A percentile compares a stretch with the other conserved stretches of the same genome.
These are phyloP conservation scores for Galagoides demidoff DNA, from an alignment of 2,797 vertebrate genomes.

Conservation along the genomic window DNA sequence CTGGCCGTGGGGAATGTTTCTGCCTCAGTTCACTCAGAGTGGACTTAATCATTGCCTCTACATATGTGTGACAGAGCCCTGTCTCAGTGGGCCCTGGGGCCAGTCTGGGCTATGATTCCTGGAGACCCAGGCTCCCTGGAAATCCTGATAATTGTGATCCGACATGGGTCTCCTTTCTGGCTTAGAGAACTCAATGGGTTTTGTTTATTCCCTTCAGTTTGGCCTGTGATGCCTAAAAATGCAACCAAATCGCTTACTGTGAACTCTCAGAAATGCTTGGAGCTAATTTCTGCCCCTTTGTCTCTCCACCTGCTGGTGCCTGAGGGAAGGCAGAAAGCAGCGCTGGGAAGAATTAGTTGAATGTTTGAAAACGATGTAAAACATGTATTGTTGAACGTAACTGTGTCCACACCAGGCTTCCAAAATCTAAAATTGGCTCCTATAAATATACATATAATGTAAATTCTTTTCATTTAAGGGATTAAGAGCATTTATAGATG, in stretches of 20 bases:
- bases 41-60: not conserved
- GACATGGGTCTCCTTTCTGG: no score
- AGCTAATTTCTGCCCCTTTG: not conserved
- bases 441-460: not conserved
- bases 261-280: not conserved
- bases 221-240: not conserved
- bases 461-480: not conserved
- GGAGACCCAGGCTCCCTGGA: not conserved
- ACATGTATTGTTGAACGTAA: not conserved
- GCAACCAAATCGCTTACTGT: not conserved
- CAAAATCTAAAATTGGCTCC: not conserved
- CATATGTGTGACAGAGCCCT: rapidly evolving
- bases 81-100: not conserved
- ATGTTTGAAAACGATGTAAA: not conserved
- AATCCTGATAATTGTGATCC: not conserved
- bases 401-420: not conserved
- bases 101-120: not conserved
- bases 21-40: not conserved
- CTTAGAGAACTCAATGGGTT: not conserved
- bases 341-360: not conserved
- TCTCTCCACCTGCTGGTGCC: not conserved
- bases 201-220: not conserved
- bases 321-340: not conserved
- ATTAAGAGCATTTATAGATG: conserved; percentile 12
- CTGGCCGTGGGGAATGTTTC: not conserved